Percentiles rank a stretch among this genome's conserved stretches.
phyloP scores from a whole-genome alignment of 1,140 invertebrate genomes.

The Drosophila takahashii region DNA sequence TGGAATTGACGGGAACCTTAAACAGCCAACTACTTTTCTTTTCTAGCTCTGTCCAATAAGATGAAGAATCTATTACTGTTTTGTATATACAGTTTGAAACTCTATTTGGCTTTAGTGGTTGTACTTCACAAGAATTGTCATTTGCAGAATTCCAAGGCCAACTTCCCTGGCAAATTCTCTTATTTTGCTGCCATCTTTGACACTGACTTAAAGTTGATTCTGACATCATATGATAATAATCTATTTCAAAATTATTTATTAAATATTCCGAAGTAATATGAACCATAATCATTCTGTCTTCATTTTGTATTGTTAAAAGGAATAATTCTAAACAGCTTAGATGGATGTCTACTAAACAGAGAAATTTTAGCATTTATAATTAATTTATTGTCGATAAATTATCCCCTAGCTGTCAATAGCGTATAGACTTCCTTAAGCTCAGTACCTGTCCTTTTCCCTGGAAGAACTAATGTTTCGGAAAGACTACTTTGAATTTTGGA shows the following conservation, averaged over 20 bases:
- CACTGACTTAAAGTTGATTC: slow-evolving; percentile 8
- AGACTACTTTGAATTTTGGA: no score
- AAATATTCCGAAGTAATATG: slow-evolving; percentile 5
- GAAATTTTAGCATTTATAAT: background rate
- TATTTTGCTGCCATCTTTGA: slow-evolving; percentile 6
- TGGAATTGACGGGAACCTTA: background rate
- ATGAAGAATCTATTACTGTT: background rate
- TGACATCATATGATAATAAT: slow-evolving; percentile 1
- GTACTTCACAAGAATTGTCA: slow-evolving; percentile 4
- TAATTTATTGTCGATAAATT: background rate
- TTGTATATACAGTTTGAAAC: no score
- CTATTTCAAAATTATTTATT: slow-evolving; percentile 5
- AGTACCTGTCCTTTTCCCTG: background rate
- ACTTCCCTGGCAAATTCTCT: slow-evolving; percentile 7
- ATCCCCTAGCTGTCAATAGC: background rate
- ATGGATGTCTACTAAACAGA: slow-evolving; percentile 10
- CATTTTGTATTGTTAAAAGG: background rate
- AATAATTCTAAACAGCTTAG: slow-evolving; percentile 4
- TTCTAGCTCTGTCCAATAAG: background rate
- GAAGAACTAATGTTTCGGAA: background rate
- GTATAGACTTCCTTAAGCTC: slow-evolving; percentile 1
- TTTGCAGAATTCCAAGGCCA: slow-evolving; percentile 3
- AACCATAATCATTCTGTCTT: background rate
- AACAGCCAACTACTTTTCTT: background rate
- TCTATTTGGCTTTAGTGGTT: background rate